Evolutionary conservation across 1,140 invertebrate species (phyloP), one percentile per base, ranked within the genome.

Genomic region (Drosophila arizonae): DNA sequence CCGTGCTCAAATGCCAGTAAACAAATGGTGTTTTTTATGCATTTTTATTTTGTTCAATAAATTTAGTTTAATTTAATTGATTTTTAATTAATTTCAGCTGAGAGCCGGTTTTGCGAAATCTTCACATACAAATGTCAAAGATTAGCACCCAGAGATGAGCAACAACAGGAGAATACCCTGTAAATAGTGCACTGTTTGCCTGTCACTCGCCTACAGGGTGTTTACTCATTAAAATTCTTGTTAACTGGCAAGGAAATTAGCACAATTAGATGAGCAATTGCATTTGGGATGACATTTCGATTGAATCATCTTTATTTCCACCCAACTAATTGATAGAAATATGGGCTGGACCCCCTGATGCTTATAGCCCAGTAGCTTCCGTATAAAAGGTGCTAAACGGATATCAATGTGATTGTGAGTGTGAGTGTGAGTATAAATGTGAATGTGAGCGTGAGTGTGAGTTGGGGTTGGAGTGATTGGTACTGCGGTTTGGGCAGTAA

Each of bases 111-210:
- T 11, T 2, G 11, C 36, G 17, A 48, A n/a, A 55, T 24, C 21
- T 11, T 28, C 48, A 57, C n/a, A n/a, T 6, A 67, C 69, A 72
- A 72, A 72, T 72, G 69, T 72, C 69, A 72, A 72, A 72, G 69
- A 39, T 48, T 54, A 28, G 10, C 50, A 52, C n/a, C 26, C 9
- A 30, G 51, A 15, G 46, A 24, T 9, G 17, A 36, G 21, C 15
- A n/a, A 30, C 9, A n/a, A n/a, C 28, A 4, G 9, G 8, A 4
- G 15, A 21, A 72, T 72, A 72, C 69, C 69, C 69, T 72, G 46
- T 58, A 55, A 48, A 2, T 33, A 33, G 33, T 33, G 17, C 52
- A 24, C 21, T 24, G 21, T 24, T 24, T 24, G 21, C 21, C 2
- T 24, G 21, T 2, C 21, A 24, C 21, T 24, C 21, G 21, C 21